Conservation (phyloP, 2,797 vertebrate genomes). For the Glyptemys insculpta region DNA sequence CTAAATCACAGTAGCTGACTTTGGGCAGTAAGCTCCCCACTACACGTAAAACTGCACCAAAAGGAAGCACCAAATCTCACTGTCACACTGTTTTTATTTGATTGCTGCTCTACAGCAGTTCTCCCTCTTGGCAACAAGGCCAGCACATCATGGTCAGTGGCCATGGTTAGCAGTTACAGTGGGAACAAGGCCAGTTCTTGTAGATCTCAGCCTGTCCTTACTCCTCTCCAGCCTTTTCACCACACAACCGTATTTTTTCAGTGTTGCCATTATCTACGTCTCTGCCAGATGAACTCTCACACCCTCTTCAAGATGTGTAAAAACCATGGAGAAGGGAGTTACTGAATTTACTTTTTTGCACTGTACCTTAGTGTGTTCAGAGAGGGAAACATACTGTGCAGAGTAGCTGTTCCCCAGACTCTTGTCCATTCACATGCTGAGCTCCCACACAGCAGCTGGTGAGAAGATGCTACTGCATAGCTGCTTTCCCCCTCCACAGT, state of each 20-base stretch:
- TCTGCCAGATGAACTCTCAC: neutral
- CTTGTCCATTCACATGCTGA: neutral
- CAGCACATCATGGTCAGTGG: neutral
- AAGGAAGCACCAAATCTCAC: slow-evolving; percentile 9
- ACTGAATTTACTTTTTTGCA: neutral
- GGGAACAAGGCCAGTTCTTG: neutral
- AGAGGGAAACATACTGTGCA: fast-evolving
- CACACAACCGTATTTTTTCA: neutral
- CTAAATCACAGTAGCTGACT: neutral
- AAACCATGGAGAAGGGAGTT: neutral
- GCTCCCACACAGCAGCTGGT: neutral
- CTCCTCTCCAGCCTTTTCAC: neutral
- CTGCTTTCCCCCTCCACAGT: neutral
- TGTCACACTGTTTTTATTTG: slow-evolving; percentile 11
- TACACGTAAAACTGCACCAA: neutral
- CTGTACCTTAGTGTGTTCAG: neutral
- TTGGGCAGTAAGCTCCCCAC: neutral
- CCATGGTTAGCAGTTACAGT: neutral
- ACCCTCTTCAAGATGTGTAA: fast-evolving
- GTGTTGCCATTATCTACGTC: neutral
- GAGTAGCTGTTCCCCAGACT: neutral
- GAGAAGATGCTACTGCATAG: neutral
- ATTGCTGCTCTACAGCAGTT: neutral
- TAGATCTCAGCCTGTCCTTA: neutral
- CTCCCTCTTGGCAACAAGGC: slow-evolving; percentile 17